Conservation (phyloP, 2,113 vertebrate species). For the Aptenodytes forsteri region DNA sequence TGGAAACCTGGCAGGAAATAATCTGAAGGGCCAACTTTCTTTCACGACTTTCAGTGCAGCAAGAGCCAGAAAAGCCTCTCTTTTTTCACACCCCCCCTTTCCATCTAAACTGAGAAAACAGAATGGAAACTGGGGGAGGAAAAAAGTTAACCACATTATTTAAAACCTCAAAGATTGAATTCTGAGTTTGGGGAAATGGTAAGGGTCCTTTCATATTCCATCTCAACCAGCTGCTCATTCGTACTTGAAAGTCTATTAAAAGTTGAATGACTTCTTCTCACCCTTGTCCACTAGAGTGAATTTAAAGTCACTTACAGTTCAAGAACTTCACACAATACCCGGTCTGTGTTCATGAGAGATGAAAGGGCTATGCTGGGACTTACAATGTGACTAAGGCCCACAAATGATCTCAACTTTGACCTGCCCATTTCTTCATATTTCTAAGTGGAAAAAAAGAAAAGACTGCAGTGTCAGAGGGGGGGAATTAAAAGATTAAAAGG, state of each 20-base stretch:
- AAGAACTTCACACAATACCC: conserved; percentile 61
- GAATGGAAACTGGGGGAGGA: neutral
- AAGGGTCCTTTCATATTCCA: conserved; percentile 34
- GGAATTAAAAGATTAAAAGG: conserved; percentile 18
- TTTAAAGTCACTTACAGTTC: conserved; percentile 64
- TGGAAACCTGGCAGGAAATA: neutral
- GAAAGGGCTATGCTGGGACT: conserved; percentile 47
- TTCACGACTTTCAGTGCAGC: neutral
- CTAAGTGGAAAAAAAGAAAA: conserved; percentile 29
- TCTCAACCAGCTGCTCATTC: conserved; percentile 36
- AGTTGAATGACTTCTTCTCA: conserved; percentile 60
- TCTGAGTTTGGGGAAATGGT: conserved; percentile 16
- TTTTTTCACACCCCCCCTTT: neutral
- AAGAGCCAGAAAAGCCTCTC: neutral
- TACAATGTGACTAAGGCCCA: conserved; percentile 30
- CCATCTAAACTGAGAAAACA: neutral
- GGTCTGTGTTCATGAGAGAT: conserved; percentile 35
- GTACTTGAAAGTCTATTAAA: conserved; percentile 51
- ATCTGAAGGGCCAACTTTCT: neutral
- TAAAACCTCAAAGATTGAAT: conserved; percentile 29
- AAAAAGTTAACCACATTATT: neutral
- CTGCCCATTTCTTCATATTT: conserved; percentile 59
- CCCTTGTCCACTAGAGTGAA: conserved; percentile 50
- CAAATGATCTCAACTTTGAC: conserved; percentile 62
- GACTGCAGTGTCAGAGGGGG: neutral